Evolutionary conservation across 2,888 invertebrate genomes (phyloP).

Genomic region (Zhuqinia jingwanae): DNA sequence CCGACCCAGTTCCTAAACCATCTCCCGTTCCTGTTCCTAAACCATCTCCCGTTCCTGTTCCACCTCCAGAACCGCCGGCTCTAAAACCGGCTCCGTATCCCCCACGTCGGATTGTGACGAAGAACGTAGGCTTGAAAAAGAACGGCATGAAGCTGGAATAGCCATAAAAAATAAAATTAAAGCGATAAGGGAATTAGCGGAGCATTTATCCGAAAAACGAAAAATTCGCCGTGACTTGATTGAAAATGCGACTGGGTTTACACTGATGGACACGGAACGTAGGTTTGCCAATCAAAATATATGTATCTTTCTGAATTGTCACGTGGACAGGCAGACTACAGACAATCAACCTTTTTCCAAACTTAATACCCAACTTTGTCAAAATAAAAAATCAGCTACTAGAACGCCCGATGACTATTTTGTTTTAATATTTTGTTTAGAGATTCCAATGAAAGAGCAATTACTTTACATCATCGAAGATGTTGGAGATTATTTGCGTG

Average conservation of each 20-base stretch:
- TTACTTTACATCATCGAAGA: conserved; percentile 17
- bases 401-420: no score
- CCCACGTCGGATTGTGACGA: neutral
- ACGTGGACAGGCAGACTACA: no score
- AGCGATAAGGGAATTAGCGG: conserved; percentile 4
- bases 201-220: conserved; percentile 43
- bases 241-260: conserved; percentile 42
- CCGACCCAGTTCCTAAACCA: no score
- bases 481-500: conserved; percentile 18
- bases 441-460: conserved; percentile 51
- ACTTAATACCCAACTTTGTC: no score
- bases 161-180: conserved; percentile 52
- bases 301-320: no score
- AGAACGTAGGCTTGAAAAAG: neutral
- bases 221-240: conserved; percentile 33
- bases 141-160: conserved; percentile 33
- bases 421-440: no score
- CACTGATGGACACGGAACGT: conserved; percentile 56
- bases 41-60: no score
- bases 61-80: no score
- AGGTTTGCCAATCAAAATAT: neutral
- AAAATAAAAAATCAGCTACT: no score
- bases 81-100: no score
- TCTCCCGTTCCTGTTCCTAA: no score
- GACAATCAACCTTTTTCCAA: no score